phyloP scores from a whole-genome alignment of 2,113 vertebrate genomes.

The Todiramphus chloris region DNA sequence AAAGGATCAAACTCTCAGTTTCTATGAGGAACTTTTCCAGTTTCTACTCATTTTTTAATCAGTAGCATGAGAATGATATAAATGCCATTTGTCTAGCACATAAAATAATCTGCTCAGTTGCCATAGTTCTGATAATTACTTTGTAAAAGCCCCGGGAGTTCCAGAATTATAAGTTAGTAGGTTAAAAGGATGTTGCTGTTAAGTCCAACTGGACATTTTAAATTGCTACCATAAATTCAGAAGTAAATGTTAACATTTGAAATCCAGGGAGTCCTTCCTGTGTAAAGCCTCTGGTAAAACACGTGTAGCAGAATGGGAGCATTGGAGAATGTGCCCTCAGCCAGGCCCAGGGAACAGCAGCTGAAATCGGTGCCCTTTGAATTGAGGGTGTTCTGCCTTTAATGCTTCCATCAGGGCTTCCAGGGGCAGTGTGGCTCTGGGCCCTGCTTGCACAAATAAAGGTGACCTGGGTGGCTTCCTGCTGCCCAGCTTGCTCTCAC shows the following conservation, averaged over 20 bases:
- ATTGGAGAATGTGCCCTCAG: not conserved
- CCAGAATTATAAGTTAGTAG: slow-evolving; percentile 59
- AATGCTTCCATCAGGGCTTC: not conserved
- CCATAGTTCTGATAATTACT: slow-evolving; percentile 56
- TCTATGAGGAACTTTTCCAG: not conserved
- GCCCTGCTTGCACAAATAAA: not conserved
- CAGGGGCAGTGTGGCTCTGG: not conserved
- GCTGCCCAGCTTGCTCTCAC: not conserved
- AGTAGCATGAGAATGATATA: not conserved
- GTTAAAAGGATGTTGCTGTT: slow-evolving; percentile 41
- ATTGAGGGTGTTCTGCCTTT: not conserved
- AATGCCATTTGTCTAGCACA: not conserved
- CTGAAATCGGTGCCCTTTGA: not conserved
- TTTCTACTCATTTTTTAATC: not conserved
- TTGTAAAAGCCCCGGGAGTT: slow-evolving; percentile 37
- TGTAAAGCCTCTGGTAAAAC: not conserved
- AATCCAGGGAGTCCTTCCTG: not conserved
- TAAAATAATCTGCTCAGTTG: slow-evolving; percentile 37
- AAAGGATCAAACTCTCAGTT: not conserved
- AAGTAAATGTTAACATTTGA: slow-evolving; percentile 22
- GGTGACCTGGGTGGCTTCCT: not conserved
- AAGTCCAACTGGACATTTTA: slow-evolving; percentile 42
- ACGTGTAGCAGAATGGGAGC: not conserved
- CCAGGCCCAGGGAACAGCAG: not conserved
- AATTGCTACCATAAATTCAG: slow-evolving; percentile 55